Evolutionary conservation across 2,888 invertebrate genomes (phyloP).

Genomic region (Eupithecia subumbrata): DNA sequence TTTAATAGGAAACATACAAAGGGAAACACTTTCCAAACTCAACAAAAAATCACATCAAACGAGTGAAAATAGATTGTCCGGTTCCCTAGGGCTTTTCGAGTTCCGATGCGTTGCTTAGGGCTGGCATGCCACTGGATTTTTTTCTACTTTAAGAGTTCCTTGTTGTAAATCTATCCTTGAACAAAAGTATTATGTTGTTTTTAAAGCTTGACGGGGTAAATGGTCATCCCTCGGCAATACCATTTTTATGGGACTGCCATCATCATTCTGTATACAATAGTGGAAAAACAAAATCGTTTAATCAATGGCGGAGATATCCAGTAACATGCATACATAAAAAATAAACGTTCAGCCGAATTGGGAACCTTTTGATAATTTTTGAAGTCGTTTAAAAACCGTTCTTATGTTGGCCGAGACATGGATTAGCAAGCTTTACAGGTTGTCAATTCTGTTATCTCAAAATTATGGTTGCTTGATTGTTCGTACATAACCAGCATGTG

Average conservation of each 20-base stretch:
- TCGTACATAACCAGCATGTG: no score
- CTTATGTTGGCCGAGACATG: background rate
- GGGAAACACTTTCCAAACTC: conserved; percentile 32
- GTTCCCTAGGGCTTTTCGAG: conserved; percentile 51
- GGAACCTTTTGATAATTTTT: no score
- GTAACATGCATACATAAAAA: no score
- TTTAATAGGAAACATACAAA: conserved; percentile 7
- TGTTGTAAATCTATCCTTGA: background rate
- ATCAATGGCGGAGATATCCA: no score
- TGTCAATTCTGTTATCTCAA: background rate
- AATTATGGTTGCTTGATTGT: background rate
- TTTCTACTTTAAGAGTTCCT: background rate
- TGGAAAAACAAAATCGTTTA: no score
- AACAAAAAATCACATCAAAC: conserved; percentile 41
- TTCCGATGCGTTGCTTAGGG: conserved; percentile 35
- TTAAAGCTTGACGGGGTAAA: no score
- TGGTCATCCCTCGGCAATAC: no score
- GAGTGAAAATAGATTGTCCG: conserved; percentile 63
- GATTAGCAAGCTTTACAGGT: background rate
- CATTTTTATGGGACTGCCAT: no score
- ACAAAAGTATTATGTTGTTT: no score
- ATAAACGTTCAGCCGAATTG: no score
- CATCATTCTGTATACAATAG: no score
- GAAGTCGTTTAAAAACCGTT: no score
- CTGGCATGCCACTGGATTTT: background rate